Conservation (phyloP, 2,888 invertebrate genomes). For the Sesia apiformis region DNA sequence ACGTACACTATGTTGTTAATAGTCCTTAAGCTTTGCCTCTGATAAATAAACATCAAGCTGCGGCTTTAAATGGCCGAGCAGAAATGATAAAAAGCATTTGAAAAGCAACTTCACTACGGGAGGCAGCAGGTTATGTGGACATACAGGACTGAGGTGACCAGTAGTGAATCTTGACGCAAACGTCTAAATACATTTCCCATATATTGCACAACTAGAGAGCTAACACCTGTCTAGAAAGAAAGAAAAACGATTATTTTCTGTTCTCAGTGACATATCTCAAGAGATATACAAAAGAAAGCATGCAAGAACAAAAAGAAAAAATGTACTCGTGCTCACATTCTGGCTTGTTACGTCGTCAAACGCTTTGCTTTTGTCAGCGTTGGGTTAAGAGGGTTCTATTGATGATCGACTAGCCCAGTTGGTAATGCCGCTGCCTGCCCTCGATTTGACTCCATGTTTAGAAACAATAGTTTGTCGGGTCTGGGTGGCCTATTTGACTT, state of each 20-base stretch:
- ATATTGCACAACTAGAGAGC: neutral
- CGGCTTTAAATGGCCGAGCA: constrained; percentile 39
- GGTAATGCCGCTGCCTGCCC: no score
- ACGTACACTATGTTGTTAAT: constrained; percentile 31
- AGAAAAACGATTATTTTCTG: neutral
- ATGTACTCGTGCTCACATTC: no score
- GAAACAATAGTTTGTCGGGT: no score
- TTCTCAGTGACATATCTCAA: neutral
- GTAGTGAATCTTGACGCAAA: no score
- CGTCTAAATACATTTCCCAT: neutral
- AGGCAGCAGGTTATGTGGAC: constrained; percentile 11
- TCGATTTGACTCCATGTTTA: no score
- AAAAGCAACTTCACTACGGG: constrained; percentile 36
- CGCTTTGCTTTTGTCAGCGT: no score
- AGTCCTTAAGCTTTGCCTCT: constrained; percentile 25
- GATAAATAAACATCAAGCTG: constrained; percentile 50
- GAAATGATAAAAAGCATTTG: constrained; percentile 26
- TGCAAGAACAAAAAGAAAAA: no score
- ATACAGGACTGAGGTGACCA: neutral
- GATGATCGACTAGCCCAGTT: no score
- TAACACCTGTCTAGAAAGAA: neutral
- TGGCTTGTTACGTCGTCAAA: no score
- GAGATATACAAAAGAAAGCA: no score
- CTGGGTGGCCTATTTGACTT: no score
- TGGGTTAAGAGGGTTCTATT: no score